phyloP scores from a whole-genome alignment of 2,797 vertebrate species.

The Sylvia borin region DNA sequence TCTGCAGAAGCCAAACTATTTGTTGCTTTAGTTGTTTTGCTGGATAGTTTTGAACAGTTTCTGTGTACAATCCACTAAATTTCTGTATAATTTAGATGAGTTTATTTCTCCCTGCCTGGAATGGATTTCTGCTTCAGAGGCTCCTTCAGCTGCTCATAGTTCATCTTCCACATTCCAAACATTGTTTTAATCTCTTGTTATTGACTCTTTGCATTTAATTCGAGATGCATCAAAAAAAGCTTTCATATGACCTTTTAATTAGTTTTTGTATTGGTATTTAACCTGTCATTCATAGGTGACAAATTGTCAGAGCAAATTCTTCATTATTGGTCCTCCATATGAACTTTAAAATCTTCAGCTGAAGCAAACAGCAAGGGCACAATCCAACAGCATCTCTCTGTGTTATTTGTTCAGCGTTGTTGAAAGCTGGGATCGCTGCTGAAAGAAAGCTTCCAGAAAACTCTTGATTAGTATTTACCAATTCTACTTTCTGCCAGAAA shows the following conservation, averaged over 20 bases:
- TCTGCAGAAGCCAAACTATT: neutral
- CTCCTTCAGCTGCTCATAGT: neutral
- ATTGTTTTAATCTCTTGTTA: neutral
- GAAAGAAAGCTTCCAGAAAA: neutral
- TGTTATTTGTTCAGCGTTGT: neutral
- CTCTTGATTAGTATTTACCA: neutral
- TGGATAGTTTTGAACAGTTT: neutral
- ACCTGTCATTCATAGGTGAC: neutral
- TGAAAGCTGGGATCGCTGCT: neutral
- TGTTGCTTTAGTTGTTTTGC: neutral
- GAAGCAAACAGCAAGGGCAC: neutral
- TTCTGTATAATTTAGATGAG: neutral
- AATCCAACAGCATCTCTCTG: neutral
- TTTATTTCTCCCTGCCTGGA: neutral
- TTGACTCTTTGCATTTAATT: neutral
- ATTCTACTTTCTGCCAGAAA: neutral
- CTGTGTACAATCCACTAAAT: neutral
- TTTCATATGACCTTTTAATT: neutral
- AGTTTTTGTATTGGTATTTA: neutral
- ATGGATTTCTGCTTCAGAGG: slow-evolving; percentile 17
- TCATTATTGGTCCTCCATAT: neutral
- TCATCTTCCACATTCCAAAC: neutral
- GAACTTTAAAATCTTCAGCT: neutral
- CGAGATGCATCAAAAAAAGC: neutral
- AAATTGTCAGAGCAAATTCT: neutral